These are phyloP conservation scores for Lobophora halterata DNA, from an alignment of 2,888 invertebrate species.

Conservation along the genomic window DNA sequence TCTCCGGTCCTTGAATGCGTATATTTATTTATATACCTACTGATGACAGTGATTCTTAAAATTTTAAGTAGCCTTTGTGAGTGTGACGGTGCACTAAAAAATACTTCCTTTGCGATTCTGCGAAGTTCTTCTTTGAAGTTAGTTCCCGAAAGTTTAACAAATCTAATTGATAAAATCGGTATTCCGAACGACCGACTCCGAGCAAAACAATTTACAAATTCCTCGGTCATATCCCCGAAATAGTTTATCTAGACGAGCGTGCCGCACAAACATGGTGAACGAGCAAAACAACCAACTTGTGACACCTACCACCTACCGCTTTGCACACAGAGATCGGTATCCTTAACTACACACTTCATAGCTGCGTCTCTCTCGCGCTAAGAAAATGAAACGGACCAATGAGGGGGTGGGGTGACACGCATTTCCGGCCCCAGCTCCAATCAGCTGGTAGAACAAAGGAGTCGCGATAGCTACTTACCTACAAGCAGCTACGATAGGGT, in stretches of 20 bases:
- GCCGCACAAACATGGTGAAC: conserved; percentile 59
- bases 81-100: too few species aligned
- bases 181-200: conserved; percentile 50
- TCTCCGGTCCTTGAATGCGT: too few species aligned
- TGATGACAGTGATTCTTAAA: too few species aligned
- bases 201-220: conserved; percentile 67
- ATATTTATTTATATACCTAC: too few species aligned
- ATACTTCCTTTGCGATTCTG: too few species aligned
- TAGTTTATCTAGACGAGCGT: conserved; percentile 69
- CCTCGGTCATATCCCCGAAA: conserved; percentile 54
- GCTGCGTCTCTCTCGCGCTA: conserved; percentile 78
- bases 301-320: conserved; percentile 72
- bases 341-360: conserved; percentile 75
- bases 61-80: too few species aligned
- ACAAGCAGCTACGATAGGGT: conserved; percentile 74
- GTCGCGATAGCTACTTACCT: conserved; percentile 77
- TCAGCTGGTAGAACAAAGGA: conserved; percentile 82
- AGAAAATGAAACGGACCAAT: conserved; percentile 81
- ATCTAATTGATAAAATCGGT: conserved; percentile 58
- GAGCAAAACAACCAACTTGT: conserved; percentile 61
- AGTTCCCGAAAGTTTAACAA: conserved; percentile 39
- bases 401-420: conserved; percentile 81
- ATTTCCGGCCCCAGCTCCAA: conserved; percentile 81
- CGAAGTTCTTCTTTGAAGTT: too few species aligned
- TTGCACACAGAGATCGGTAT: conserved; percentile 70